Percentiles rank a stretch among this genome's conserved stretches.
Evolutionary conservation across 2,797 vertebrate species (phyloP).

Genomic region (Falco columbarius): DNA sequence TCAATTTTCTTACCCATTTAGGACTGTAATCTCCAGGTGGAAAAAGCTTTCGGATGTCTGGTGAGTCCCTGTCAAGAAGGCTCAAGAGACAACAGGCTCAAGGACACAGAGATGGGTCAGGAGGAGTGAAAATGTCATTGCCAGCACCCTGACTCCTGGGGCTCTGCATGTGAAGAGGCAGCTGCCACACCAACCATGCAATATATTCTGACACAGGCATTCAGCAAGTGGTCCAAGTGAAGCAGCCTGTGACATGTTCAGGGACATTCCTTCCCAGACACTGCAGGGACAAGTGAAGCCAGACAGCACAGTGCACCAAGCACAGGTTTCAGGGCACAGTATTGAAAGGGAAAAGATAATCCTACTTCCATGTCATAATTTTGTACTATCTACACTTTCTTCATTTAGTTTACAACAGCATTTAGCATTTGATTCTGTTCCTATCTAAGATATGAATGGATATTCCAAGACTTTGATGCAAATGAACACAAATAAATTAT

Average conservation of each 20-base stretch:
- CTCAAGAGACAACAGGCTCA: background rate
- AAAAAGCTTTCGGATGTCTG: background rate
- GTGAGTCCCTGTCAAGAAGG: background rate
- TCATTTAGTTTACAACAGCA: background rate
- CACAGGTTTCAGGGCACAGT: background rate
- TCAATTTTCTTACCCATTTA: background rate
- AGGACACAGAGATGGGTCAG: background rate
- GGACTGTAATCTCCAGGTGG: background rate
- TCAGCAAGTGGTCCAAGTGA: background rate
- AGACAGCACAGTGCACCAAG: background rate
- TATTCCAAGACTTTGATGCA: background rate
- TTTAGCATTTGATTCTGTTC: background rate
- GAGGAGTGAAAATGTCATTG: background rate
- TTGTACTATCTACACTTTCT: background rate
- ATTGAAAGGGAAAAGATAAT: background rate
- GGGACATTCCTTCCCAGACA: background rate
- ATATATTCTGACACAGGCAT: background rate
- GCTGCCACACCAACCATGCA: too few relatives aligned
- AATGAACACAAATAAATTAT: background rate
- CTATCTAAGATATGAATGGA: background rate
- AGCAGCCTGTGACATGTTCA: background rate
- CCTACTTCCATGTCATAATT: background rate
- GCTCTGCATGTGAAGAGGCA: background rate
- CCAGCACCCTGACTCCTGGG: background rate
- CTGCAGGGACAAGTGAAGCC: fast-evolving